Base-by-base conservation (phyloP, 2,113 vertebrate species). In the Tricholaema leucomelas region DNA sequence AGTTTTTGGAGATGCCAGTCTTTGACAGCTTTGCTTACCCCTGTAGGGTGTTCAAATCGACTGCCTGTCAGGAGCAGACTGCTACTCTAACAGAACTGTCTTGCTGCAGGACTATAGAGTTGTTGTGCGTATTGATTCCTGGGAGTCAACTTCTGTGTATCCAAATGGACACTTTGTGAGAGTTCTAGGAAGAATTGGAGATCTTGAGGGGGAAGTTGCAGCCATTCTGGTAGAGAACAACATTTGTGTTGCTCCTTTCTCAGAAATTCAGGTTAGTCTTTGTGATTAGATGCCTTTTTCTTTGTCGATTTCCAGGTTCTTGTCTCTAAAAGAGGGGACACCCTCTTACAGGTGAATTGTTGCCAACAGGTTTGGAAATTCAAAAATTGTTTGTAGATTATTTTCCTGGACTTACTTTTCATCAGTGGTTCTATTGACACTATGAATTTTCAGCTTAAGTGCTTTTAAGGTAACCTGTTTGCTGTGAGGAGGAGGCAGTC, bases 91-190 rank as follows among this genome's bases (percentile, higher is more conserved):
- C 59, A 16, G 35, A 40, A 48, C 28, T 82, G n/a, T 60, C n/a
- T 72, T 19, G 19, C 15, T 82, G 21, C 90, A 99, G 99, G 98
- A 99, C 35, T 98, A 98, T 60, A 97, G 99, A n/a, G 98, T 99
- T 20, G 97, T 99, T 3, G 99, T 99, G 71, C 98, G 98, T 44
- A 98, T 99, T 4, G 99, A 99, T 85, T 99, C 98, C 10, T 99
- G 99, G 99, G 99, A 99, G 36, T 98, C 98, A 9, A 98, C 98
- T 0, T 99, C 99, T 0, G 81, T 98, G 7, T 99, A 99, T 76
- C 99, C 99, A 4, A 99, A 98, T 19, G 99, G 99, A 8, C 99
- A 99, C 95, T 99, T 98, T 0, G 98, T 99, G 18, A 97, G 98
- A 31, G 99, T 98, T 16, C 97, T 99, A 85, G 99, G 99, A 27